These are phyloP conservation scores for Syrphus vitripennis DNA, from an alignment of 2,888 invertebrate genomes.

Conservation along the genomic window DNA sequence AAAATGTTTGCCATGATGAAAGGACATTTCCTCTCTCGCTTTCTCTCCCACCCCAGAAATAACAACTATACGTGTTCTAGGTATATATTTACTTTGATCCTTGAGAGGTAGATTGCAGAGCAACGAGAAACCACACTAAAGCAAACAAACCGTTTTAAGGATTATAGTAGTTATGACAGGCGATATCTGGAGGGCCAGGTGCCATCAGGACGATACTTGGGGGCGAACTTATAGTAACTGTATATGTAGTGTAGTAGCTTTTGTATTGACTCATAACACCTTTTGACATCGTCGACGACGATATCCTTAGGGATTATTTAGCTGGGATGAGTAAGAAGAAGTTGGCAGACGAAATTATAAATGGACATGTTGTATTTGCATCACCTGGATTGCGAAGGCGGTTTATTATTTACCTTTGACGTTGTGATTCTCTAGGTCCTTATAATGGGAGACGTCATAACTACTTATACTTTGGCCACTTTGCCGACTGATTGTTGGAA, in stretches of 20 bases:
- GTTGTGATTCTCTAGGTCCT: not conserved
- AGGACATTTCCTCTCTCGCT: slow-evolving; percentile 40
- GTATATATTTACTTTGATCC: slow-evolving; percentile 58
- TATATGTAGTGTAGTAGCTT: slow-evolving; percentile 27
- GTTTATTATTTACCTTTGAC: slow-evolving; percentile 13
- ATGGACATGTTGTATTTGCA: slow-evolving; percentile 38
- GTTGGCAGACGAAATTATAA: slow-evolving; percentile 25
- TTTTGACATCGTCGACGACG: not conserved
- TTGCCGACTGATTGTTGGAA: slow-evolving; percentile 42
- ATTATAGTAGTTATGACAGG: slow-evolving; percentile 63
- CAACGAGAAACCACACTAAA: slow-evolving; percentile 41
- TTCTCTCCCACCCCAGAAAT: too few species aligned
- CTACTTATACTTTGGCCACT: slow-evolving; percentile 51
- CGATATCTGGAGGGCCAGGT: slow-evolving; percentile 44
- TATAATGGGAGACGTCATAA: slow-evolving; percentile 29
- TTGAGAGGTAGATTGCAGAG: slow-evolving; percentile 32
- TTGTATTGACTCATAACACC: slow-evolving; percentile 48
- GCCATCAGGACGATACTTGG: slow-evolving; percentile 8
- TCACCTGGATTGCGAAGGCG: slow-evolving; percentile 25
- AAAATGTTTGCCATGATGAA: slow-evolving; percentile 36
- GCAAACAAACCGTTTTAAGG: slow-evolving; percentile 66
- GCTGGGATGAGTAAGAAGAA: slow-evolving; percentile 9
- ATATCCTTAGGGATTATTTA: slow-evolving; percentile 33
- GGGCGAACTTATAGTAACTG: slow-evolving; percentile 8
- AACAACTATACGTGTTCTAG: not conserved